These are phyloP conservation scores for Phyllotis vaccarum DNA, from an alignment of 2,797 vertebrate species.

Conservation along the genomic window DNA sequence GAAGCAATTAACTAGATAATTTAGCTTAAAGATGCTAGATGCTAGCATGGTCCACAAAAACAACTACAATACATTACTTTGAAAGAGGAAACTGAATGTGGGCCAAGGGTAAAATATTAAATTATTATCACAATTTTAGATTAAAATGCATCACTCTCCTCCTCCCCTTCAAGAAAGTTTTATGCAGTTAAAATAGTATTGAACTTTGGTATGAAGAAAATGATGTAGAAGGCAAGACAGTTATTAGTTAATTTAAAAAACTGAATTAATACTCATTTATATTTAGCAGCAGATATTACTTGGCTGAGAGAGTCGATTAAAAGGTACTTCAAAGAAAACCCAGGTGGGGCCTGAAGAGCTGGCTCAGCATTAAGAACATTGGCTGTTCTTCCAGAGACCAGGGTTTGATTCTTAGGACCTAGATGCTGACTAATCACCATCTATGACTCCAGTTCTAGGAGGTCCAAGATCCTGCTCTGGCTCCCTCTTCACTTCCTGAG, in stretches of 20 bases:
- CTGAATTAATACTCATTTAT: conserved; percentile 59
- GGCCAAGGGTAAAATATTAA: neutral
- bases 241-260: conserved; percentile 19
- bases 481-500: neutral
- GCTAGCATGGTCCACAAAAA: conserved; percentile 16
- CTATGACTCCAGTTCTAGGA: neutral
- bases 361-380: neutral
- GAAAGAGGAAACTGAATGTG: conserved; percentile 32
- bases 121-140: neutral
- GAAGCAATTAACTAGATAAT: conserved; percentile 67
- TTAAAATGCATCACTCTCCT: neutral
- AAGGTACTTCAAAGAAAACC: conserved; percentile 11
- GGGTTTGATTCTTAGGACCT: neutral
- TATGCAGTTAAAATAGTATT: neutral
- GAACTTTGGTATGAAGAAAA: conserved; percentile 34
- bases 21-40: conserved; percentile 65
- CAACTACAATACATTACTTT: conserved; percentile 20
- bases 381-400: neutral
- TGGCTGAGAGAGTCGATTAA: conserved; percentile 34
- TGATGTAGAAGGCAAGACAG: neutral
- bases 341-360: neutral
- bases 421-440: neutral
- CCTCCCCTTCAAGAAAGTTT: neutral
- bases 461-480: neutral
- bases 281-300: conserved; percentile 3